Evolutionary conservation across 2,888 invertebrate genomes (phyloP), one percentile per base, ranked within the genome.

Genomic region (Tetranychus piercei): DNA sequence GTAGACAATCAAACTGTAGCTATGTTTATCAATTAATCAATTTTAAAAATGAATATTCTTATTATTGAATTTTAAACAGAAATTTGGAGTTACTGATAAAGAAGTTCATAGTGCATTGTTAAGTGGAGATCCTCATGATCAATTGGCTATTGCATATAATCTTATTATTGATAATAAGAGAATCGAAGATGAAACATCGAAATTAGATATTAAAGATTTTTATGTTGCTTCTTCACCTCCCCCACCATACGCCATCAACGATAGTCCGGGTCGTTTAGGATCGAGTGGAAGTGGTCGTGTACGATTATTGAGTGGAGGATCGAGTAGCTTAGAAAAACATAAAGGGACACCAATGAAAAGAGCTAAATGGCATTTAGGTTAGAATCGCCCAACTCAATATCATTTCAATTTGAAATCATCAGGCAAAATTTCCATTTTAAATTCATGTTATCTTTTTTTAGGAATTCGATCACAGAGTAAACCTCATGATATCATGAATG

Each of bases 401-500:
- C 55, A 55, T 55, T 55, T 55, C 34, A 34, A 34, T 34, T 34
- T 5, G 3, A 34, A 34, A 34, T 34, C 5, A 34, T 34, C 34
- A 5, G 0, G 1, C 34, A 34, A 34, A 5, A 34, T 34, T 34
- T 34, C 5, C 34, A 34, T 34, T 67, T 22, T n/a, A 0, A 69
- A 6, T 11, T 22, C 1, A 11, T 69, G 1, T 3, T 45, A 65
- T 55, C 74, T 11, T 74, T 79, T 11, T 78, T 34, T 77, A 81
- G 85, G 86, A 75, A 99, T 99, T 80, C 86, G 99, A 75, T 99
- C 97, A 6, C 99, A 99, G 82, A 96, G 96, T 82, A 94, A 95
- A 82, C 99, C 99, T 0, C 93, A 94, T 82, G 99, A 99, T 83
- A 99, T 99, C 74, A 99, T 99, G 99, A 90, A 94, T 83, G 99